Evolutionary conservation across 2,888 invertebrate species (phyloP).

Genomic region (Cremastobaeus sp.): DNA sequence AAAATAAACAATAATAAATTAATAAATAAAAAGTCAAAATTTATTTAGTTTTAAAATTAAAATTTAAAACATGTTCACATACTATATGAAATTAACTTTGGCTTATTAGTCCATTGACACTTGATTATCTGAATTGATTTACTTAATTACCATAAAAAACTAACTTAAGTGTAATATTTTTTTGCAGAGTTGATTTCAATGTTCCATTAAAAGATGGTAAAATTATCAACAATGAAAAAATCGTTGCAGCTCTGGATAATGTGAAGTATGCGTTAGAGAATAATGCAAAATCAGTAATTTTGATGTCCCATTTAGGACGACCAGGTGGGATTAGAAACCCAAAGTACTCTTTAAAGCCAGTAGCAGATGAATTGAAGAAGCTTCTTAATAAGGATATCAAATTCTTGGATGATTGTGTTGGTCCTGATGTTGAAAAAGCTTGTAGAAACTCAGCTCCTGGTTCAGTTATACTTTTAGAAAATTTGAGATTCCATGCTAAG

Average conservation of each 20-base stretch:
- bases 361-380: constrained; percentile 92
- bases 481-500: constrained; percentile 96
- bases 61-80: no score
- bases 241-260: constrained; percentile 95
- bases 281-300: constrained; percentile 95
- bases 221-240: constrained; percentile 98
- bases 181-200: constrained; percentile 97
- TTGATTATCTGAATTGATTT: no score
- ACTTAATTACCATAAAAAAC: no score
- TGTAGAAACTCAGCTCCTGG: constrained; percentile 93
- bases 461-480: constrained; percentile 95
- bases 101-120: no score
- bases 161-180: no score
- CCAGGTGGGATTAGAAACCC: constrained; percentile 93
- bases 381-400: constrained; percentile 84
- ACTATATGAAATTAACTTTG: no score
- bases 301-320: constrained; percentile 98
- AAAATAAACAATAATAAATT: no score
- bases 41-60: no score
- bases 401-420: constrained; percentile 95
- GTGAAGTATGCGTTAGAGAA: constrained; percentile 95
- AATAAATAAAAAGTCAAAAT: no score
- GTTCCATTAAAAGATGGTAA: constrained; percentile 97
- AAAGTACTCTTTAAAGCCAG: constrained; percentile 95
- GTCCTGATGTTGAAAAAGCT: constrained; percentile 92